These are phyloP conservation scores for Pachypsylla venusta DNA, from an alignment of 1,140 invertebrate species.

Conservation along the genomic window DNA sequence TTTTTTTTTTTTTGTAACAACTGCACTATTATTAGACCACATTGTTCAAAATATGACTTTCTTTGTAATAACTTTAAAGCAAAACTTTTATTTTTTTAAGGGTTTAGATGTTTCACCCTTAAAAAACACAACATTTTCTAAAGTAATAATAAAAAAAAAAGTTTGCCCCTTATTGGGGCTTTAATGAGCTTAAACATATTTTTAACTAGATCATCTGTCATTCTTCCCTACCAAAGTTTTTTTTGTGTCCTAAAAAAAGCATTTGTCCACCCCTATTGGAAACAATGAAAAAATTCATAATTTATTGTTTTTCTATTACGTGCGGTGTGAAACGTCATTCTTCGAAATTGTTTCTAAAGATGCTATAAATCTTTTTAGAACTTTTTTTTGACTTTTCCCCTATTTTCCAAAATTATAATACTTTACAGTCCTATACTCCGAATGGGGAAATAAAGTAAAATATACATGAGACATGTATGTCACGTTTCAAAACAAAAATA, in stretches of 20 bases:
- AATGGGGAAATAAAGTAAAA: no score
- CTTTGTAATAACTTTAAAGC: constrained; percentile 1
- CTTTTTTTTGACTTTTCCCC: no score
- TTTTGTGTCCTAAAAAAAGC: neutral
- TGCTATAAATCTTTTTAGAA: constrained; percentile 1
- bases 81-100: constrained; percentile 4
- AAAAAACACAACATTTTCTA: neutral
- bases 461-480: no score
- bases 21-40: constrained; percentile 4
- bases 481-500: no score
- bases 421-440: no score
- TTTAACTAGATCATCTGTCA: constrained; percentile 9
- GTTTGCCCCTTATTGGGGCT: neutral
- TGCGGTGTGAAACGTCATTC: neutral
- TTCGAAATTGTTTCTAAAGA: neutral
- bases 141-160: neutral
- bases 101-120: constrained; percentile 1
- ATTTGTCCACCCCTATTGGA: constrained; percentile 3
- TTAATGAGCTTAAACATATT: constrained; percentile 9
- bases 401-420: no score
- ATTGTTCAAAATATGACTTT: constrained; percentile 1
- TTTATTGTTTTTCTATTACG: constrained; percentile 7
- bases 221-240: constrained; percentile 5
- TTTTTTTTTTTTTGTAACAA: constrained; percentile 2
- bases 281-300: constrained; percentile 1